Evolutionary conservation across 2,888 invertebrate species (phyloP).

Genomic region (Xanthia icteritia): DNA sequence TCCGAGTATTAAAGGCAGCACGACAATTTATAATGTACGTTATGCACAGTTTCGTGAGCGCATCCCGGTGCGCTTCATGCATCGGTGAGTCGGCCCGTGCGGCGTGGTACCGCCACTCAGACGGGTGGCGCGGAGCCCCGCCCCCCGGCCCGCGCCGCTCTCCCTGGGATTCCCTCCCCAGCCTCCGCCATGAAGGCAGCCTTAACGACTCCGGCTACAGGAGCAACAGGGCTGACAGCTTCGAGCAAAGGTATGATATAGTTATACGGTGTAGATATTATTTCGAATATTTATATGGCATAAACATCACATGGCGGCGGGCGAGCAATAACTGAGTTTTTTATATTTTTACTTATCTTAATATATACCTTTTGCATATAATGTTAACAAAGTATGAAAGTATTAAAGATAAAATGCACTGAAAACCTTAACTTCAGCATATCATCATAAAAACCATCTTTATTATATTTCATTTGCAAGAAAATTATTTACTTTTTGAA

Average conservation of each 20-base stretch:
- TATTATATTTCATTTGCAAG: too few relatives aligned
- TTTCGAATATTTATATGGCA: conserved; percentile 12
- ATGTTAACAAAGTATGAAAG: background rate
- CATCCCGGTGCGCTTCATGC: conserved; percentile 95
- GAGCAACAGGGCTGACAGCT: conserved; percentile 95
- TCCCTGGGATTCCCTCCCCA: conserved; percentile 97
- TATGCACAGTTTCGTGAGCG: conserved; percentile 87
- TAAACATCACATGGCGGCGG: background rate
- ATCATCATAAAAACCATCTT: too few relatives aligned
- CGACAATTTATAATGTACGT: conserved; percentile 58
- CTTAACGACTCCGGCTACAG: conserved; percentile 97
- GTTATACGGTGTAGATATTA: conserved; percentile 9
- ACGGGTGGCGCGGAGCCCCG: conserved; percentile 93
- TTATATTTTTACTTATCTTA: background rate
- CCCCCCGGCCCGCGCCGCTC: conserved; percentile 93
- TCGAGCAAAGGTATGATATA: conserved; percentile 94
- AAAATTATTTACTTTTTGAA: too few relatives aligned
- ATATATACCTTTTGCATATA: background rate
- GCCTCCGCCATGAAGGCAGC: conserved; percentile 95
- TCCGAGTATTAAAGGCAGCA: conserved; percentile 51
- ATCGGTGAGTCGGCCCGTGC: conserved; percentile 97
- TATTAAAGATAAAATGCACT: background rate
- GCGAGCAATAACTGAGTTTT: background rate
- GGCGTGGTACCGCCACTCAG: conserved; percentile 97
- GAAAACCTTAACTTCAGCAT: background rate